These are phyloP conservation scores for Pipra filicauda DNA, from an alignment of 2,113 vertebrate genomes.

Conservation along the genomic window DNA sequence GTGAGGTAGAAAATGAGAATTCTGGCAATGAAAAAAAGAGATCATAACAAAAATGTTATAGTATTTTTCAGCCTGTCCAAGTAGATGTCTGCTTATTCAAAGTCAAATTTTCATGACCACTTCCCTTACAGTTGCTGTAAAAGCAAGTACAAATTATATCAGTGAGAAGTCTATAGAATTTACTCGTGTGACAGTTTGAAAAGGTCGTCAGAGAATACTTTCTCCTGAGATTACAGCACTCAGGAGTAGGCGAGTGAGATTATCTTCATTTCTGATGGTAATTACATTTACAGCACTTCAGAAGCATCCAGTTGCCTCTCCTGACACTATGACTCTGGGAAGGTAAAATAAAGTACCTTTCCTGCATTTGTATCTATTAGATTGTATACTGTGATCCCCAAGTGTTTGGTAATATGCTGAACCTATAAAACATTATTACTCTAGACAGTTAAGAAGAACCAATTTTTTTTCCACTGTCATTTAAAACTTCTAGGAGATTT, in stretches of 20 bases:
- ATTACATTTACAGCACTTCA: slow-evolving; percentile 1
- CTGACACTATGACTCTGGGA: not conserved
- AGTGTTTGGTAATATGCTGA: not conserved
- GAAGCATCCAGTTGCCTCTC: not conserved
- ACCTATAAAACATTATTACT: slow-evolving; percentile 3
- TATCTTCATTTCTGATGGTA: slow-evolving; percentile 5
- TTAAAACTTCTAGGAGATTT: slow-evolving; percentile 1
- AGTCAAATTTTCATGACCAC: not conserved
- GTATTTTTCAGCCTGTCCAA: not conserved
- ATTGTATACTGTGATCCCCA: not conserved
- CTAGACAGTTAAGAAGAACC: not conserved
- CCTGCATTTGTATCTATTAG: not conserved
- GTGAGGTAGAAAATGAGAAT: not conserved
- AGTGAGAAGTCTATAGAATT: not conserved
- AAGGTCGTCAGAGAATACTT: not conserved
- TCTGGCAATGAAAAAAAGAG: not conserved
- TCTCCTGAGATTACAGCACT: not conserved
- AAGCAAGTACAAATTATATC: not conserved
- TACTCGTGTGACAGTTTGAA: not conserved
- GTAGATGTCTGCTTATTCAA: not conserved
- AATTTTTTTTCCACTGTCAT: not conserved
- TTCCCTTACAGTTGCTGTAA: not conserved
- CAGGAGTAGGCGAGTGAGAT: not conserved
- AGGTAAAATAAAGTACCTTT: not conserved
- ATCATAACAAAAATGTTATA: not conserved